Base-by-base conservation (phyloP, 1,140 invertebrate species). In the Tetranychus urticae region DNA sequence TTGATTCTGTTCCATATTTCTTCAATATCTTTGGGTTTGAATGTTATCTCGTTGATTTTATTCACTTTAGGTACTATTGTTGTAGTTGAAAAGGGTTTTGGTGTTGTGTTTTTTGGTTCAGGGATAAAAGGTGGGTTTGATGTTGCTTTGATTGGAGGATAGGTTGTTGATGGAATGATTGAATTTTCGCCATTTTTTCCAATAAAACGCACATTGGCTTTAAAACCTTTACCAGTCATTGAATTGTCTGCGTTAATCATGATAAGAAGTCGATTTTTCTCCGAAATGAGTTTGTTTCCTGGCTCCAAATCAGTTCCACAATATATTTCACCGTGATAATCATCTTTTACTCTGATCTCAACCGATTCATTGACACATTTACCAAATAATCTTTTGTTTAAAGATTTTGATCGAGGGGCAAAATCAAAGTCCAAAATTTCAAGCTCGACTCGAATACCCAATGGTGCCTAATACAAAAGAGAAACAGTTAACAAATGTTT, bases 341-440 rank as follows among this genome's bases (percentile, higher is more conserved):
- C 10, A 55, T 61, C 42, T 23, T 14, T 34, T 2, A 58, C 8
- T 36, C 60, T 12, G 10, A 61, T 57, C 33, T 61, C 60, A 45
- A 61, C 54, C 12, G 60, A 37, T 34, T 61, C 60, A 46, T 61
- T 56, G 5, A 61, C 23, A 46, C 60, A 61, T 46, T 61, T 61
- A 33, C 58, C 34, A 46, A 34, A 34, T 33, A 57, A 50, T 2
- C 33, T 31, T 13, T 14, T 39, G n/a, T 46, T 35, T 14, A 7
- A 3, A 23, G 23, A 31, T 13, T 52, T 31, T 34, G 36, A 48
- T 7, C 60, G 50, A 55, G 60, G 60, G 5, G 52, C 13, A 35
- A 61, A 61, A 7, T 61, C 52, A 57, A 61, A 61, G 31, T 37
- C 58, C 5, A 35, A 13, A 33, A 48, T n/a, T 35, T 33, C 36